phyloP scores from a whole-genome alignment of 2,113 vertebrate genomes.

The Scalopus aquaticus region DNA sequence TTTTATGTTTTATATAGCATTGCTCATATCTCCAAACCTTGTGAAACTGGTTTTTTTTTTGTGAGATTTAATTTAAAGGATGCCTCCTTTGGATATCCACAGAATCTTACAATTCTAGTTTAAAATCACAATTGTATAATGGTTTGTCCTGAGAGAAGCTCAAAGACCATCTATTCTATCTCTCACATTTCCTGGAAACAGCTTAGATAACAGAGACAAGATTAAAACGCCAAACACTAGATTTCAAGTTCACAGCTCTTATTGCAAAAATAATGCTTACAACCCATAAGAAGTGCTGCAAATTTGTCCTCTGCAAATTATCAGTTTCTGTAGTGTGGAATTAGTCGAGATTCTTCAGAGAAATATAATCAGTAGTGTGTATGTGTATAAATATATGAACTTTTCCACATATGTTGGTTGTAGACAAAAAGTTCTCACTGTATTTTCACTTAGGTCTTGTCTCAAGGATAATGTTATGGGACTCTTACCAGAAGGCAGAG shows the following conservation, averaged over 20 bases:
- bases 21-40: background rate
- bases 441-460: background rate
- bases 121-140: background rate
- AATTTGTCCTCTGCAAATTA: constrained; percentile 17
- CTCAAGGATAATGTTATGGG: background rate
- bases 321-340: background rate
- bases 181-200: constrained; percentile 36
- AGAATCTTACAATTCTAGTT: background rate
- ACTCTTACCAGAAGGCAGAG: background rate
- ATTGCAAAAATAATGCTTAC: constrained; percentile 5
- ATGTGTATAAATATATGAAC: no score
- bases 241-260: constrained; percentile 44
- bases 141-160: background rate
- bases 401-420: background rate
- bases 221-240: constrained; percentile 26
- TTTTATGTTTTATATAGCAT: constrained; percentile 7
- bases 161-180: background rate
- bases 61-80: background rate
- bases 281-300: background rate
- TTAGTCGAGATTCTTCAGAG: background rate
- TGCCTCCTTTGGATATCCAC: background rate
- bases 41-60: background rate
- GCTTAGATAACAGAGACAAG: constrained; percentile 8
- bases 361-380: background rate
- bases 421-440: background rate